Conservation (phyloP, 2,113 vertebrate species). For the Xiphophorus couchianus region DNA sequence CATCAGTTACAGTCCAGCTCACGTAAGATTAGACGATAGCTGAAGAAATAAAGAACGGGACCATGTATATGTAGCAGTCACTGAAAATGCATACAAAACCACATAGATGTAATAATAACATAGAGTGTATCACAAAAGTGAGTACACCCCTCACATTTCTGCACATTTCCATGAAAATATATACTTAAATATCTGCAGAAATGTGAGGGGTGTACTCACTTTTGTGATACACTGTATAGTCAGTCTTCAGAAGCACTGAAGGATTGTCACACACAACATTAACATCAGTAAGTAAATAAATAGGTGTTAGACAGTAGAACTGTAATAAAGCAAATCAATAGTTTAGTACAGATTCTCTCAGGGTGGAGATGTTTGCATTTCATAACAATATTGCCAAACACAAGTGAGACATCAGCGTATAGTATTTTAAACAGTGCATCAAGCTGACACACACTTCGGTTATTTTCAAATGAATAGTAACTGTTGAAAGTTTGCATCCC, state of each 20-base stretch:
- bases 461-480: not conserved
- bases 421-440: not conserved
- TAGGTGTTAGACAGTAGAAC: too few relatives aligned
- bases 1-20: not conserved
- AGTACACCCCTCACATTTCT: too few relatives aligned
- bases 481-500: not conserved
- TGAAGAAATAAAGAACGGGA: not conserved
- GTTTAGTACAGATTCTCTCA: not conserved
- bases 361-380: constrained; percentile 4
- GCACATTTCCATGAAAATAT: too few relatives aligned
- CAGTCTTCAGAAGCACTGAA: not conserved
- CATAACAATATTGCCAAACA: not conserved
- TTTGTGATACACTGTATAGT: not conserved
- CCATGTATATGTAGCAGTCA: not conserved
- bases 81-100: constrained; percentile 3
- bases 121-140: too few relatives aligned
- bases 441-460: not conserved
- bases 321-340: not conserved
- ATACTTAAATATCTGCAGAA: too few relatives aligned
- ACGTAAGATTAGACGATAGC: not conserved
- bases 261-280: not conserved
- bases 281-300: too few relatives aligned
- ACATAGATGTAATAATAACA: not conserved
- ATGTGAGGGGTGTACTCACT: too few relatives aligned
- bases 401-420: not conserved